A percentile compares a stretch with the other conserved stretches of the same genome.
phyloP scores from a whole-genome alignment of 30 jellyfish, hydroid and myxozoan species.

The Hydractinia echinata region DNA sequence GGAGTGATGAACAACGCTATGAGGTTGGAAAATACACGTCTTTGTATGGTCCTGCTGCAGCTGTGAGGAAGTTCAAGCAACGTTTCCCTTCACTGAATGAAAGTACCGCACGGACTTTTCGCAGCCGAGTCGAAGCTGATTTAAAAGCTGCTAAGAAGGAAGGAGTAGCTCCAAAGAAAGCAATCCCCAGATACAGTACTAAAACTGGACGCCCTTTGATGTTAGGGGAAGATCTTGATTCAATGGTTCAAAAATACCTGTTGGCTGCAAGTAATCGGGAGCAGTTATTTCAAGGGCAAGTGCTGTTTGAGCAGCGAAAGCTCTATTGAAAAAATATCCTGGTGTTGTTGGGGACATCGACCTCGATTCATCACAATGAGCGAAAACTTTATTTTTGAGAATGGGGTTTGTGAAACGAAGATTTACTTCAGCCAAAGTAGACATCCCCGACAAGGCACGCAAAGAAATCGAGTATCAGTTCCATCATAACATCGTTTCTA shows the following conservation, averaged over 20 bases:
- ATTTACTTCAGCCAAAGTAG: conserved; percentile 4
- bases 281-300: background rate
- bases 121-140: background rate
- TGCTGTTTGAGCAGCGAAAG: background rate
- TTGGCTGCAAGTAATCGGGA: background rate
- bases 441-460: conserved; percentile 10
- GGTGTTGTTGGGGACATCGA: background rate
- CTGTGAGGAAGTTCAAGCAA: too few relatives aligned
- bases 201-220: background rate
- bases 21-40: background rate
- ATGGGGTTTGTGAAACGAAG: background rate
- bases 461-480: background rate
- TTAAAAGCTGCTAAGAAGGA: background rate
- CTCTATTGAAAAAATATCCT: background rate
- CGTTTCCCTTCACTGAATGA: background rate
- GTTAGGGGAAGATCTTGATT: background rate
- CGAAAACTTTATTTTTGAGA: background rate
- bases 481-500: background rate
- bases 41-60: too few relatives aligned
- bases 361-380: background rate
- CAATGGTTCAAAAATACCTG: background rate
- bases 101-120: background rate
- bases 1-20: background rate
- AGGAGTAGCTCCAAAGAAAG: background rate
- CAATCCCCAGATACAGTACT: background rate